Conservation (phyloP, 2,888 invertebrate genomes). For the Panorpa germanica region DNA sequence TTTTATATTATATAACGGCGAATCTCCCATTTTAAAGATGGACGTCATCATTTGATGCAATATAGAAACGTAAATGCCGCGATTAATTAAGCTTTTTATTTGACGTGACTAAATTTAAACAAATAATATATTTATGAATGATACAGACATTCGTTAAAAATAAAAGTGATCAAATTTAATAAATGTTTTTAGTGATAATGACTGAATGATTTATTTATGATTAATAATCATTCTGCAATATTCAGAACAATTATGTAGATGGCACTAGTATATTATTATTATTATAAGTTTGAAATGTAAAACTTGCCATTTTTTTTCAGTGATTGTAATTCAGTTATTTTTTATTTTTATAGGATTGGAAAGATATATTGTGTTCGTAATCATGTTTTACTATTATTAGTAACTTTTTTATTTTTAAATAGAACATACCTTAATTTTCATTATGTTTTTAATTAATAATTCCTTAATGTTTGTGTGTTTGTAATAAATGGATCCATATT, state of each 20-base stretch:
- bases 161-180: neutral
- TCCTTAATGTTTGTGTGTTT: too few species aligned
- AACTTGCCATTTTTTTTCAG: too few species aligned
- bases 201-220: too few species aligned
- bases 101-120: neutral
- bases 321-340: slow-evolving; percentile 1
- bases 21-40: neutral
- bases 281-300: too few species aligned
- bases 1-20: neutral
- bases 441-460: too few species aligned
- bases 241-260: too few species aligned
- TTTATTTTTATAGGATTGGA: slow-evolving; percentile 1
- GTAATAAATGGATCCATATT: too few species aligned
- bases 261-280: too few species aligned
- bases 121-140: slow-evolving; percentile 3
- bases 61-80: too few species aligned
- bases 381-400: neutral
- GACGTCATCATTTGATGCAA: too few species aligned
- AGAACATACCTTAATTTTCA: neutral
- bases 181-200: neutral
- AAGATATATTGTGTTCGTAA: neutral
- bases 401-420: neutral
- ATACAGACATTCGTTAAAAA: slow-evolving; percentile 7
- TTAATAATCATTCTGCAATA: too few species aligned
- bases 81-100: too few species aligned